A percentile compares a stretch with the other conserved stretches of the same genome.
These are phyloP conservation scores for Bubo scandiacus DNA, from an alignment of 2,113 vertebrate species.

Conservation along the genomic window DNA sequence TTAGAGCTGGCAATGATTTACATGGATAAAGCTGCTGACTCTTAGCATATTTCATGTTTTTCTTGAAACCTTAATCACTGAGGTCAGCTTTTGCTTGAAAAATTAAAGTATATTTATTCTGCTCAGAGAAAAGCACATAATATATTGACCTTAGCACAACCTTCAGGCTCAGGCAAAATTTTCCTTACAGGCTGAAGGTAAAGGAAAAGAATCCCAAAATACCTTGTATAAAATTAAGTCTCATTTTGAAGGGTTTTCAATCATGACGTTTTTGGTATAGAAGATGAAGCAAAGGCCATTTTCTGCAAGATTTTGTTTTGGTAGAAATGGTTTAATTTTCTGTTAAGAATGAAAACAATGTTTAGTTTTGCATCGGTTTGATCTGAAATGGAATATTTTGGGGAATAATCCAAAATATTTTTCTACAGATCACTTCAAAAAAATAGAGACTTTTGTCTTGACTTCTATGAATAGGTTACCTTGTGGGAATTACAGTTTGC, in stretches of 20 bases:
- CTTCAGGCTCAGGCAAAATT: background rate
- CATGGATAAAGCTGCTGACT: background rate
- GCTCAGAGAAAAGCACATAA: background rate
- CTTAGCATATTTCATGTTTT: background rate
- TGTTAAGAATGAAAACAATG: background rate
- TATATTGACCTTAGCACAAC: background rate
- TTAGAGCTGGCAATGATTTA: background rate
- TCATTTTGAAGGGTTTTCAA: background rate
- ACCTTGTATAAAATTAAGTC: background rate
- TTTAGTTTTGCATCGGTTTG: background rate
- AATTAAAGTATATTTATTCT: background rate
- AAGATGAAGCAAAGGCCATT: background rate
- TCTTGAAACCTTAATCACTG: background rate
- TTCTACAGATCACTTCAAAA: background rate
- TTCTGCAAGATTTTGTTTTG: background rate
- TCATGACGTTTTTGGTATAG: background rate
- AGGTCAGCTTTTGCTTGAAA: background rate
- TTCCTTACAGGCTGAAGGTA: background rate
- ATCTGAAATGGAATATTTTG: background rate
- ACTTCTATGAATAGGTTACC: background rate
- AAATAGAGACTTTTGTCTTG: background rate
- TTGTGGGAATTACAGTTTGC: background rate
- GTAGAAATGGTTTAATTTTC: background rate
- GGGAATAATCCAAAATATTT: background rate
- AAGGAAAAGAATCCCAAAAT: background rate